Conservation (phyloP, 2,888 invertebrate genomes). For the Notodonta dromedarius region DNA sequence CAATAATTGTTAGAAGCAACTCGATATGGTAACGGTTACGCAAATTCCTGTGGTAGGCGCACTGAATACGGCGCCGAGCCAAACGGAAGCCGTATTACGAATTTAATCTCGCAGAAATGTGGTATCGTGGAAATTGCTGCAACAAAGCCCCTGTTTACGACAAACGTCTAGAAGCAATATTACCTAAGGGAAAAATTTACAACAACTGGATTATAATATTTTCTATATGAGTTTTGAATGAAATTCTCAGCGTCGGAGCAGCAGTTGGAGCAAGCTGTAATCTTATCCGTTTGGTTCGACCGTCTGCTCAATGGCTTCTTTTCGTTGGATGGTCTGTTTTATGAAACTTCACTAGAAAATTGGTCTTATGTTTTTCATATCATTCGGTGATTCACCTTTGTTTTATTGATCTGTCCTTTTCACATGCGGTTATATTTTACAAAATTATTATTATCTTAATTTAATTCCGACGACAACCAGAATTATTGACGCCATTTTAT, state of each 20-base stretch:
- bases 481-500: too few species aligned
- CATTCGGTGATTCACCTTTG: conserved; percentile 14
- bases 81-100: conserved; percentile 76
- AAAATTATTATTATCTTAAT: too few species aligned
- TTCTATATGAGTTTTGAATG: conserved; percentile 41
- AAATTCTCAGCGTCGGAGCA: conserved; percentile 23
- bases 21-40: conserved; percentile 40
- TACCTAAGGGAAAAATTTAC: conserved; percentile 57
- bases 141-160: conserved; percentile 74
- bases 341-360: conserved; percentile 12
- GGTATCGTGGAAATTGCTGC: conserved; percentile 77
- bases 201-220: conserved; percentile 53
- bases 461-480: too few species aligned
- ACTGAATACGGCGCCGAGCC: conserved; percentile 66
- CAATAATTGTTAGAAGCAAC: conserved; percentile 12
- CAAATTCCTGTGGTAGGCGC: conserved; percentile 62
- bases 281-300: conserved; percentile 19
- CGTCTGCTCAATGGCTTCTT: conserved; percentile 19
- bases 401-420: neutral
- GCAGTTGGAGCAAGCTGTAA: conserved; percentile 16
- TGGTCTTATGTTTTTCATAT: conserved; percentile 12
- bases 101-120: conserved; percentile 82
- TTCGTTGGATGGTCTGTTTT: conserved; percentile 10
- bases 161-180: conserved; percentile 60
- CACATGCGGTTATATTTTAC: too few species aligned